Evolutionary conservation across 64 coral and sea anemone species (phyloP).

Genomic region (Stylophora pistillata): DNA sequence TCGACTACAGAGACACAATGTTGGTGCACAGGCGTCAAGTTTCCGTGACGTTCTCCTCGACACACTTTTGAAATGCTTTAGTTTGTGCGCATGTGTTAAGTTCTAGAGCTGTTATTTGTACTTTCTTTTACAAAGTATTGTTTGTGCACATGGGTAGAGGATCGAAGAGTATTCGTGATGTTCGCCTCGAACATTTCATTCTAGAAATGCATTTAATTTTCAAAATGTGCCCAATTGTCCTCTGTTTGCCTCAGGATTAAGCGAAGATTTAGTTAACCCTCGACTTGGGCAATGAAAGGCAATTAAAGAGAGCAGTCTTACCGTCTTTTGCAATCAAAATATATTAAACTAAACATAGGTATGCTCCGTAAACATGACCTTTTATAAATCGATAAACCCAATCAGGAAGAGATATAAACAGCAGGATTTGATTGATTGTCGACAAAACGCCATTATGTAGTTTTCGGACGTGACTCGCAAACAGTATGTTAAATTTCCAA

Average conservation of each 20-base stretch:
- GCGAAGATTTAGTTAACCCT: background rate
- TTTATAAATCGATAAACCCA: background rate
- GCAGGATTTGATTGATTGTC: background rate
- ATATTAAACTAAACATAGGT: background rate
- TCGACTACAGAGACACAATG: no score
- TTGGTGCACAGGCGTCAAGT: background rate
- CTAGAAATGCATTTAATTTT: background rate
- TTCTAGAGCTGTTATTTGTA: background rate
- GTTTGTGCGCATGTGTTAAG: background rate
- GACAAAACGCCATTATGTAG: background rate
- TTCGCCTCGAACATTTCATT: background rate
- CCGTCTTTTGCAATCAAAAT: slow-evolving; percentile 1
- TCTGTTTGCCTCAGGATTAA: slow-evolving; percentile 28
- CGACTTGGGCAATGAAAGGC: background rate
- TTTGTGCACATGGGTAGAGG: no score
- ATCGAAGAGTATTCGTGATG: background rate
- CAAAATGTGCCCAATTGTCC: background rate
- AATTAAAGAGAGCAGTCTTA: slow-evolving; percentile 7
- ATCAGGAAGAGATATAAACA: no score
- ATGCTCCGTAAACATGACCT: slow-evolving; percentile 7
- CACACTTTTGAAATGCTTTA: no score
- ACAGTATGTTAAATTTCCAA: background rate
- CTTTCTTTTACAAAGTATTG: no score
- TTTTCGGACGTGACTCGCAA: background rate
- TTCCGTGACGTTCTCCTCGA: background rate